Percentiles rank a stretch among this genome's conserved stretches.
Evolutionary conservation across 1,140 invertebrate species (phyloP).

Genomic region (Mylabris phalerata): DNA sequence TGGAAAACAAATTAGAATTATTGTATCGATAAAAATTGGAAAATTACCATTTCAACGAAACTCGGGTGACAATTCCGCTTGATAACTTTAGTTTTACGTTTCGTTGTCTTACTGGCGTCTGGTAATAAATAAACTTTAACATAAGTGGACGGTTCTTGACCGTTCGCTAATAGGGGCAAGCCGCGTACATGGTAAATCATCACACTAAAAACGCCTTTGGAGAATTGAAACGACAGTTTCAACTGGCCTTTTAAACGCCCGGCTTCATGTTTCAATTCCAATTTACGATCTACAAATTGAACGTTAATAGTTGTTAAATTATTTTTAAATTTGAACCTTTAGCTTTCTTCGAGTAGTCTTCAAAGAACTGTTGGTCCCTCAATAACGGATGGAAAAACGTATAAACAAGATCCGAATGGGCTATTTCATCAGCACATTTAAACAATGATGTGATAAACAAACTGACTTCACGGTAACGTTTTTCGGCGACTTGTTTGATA

Average conservation of each 20-base stretch:
- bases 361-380: slow-evolving; percentile 80
- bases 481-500: slow-evolving; percentile 89
- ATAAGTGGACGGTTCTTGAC: slow-evolving; percentile 80
- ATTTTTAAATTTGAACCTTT: slow-evolving; percentile 49
- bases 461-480: slow-evolving; percentile 78
- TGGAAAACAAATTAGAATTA: slow-evolving; percentile 36
- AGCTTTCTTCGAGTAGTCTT: slow-evolving; percentile 52
- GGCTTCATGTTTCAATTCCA: slow-evolving; percentile 22
- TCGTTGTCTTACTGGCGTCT: slow-evolving; percentile 83
- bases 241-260: slow-evolving; percentile 39
- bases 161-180: slow-evolving; percentile 64
- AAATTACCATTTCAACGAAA: slow-evolving; percentile 92
- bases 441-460: slow-evolving; percentile 82
- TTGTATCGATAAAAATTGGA: not conserved
- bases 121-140: slow-evolving; percentile 90
- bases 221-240: slow-evolving; percentile 76
- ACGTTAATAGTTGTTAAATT: not conserved
- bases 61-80: slow-evolving; percentile 89
- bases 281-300: slow-evolving; percentile 14
- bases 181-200: slow-evolving; percentile 86
- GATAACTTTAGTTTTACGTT: slow-evolving; percentile 91
- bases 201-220: slow-evolving; percentile 69
- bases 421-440: slow-evolving; percentile 83
- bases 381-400: slow-evolving; percentile 96
- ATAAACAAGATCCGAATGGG: slow-evolving; percentile 92